Evolutionary conservation across 2,113 vertebrate genomes (phyloP).

Genomic region (Hylia prasina): DNA sequence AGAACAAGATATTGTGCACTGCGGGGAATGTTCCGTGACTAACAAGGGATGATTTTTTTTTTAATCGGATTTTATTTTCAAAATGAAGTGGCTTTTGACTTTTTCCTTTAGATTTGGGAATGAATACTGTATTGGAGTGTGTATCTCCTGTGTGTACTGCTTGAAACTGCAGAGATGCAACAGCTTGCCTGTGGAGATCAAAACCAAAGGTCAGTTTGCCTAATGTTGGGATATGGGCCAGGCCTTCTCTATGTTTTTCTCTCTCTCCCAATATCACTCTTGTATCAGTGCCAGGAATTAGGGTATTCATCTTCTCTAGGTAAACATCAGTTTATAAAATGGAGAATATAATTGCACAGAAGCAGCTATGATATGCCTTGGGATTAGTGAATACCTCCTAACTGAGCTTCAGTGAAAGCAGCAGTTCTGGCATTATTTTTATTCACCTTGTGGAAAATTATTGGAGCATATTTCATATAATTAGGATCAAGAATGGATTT

Average conservation of each 20-base stretch:
- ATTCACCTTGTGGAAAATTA: constrained; percentile 67
- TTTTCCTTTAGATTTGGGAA: not conserved
- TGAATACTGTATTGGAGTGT: not conserved
- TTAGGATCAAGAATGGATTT: constrained; percentile 70
- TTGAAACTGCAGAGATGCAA: not conserved
- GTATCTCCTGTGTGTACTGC: not conserved
- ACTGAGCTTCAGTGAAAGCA: constrained; percentile 41
- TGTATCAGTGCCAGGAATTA: not conserved
- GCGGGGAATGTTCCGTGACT: not conserved
- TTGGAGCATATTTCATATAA: constrained; percentile 62
- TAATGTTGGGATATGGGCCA: not conserved
- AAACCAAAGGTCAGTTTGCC: not conserved
- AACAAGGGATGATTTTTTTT: not conserved
- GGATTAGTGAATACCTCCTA: constrained; percentile 45
- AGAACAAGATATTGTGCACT: not conserved
- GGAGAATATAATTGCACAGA: constrained; percentile 2
- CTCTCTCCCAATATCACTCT: not conserved
- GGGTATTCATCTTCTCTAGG: constrained; percentile 37
- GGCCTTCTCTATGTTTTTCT: constrained; percentile 12
- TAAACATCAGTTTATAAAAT: constrained; percentile 4
- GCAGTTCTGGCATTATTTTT: constrained; percentile 38
- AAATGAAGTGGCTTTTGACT: not conserved
- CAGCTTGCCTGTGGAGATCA: not conserved
- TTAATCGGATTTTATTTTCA: not conserved
- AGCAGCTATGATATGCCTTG: constrained; percentile 21